Base-by-base conservation (phyloP, 1,140 invertebrate species). In the Oncopodura yosiiana region DNA sequence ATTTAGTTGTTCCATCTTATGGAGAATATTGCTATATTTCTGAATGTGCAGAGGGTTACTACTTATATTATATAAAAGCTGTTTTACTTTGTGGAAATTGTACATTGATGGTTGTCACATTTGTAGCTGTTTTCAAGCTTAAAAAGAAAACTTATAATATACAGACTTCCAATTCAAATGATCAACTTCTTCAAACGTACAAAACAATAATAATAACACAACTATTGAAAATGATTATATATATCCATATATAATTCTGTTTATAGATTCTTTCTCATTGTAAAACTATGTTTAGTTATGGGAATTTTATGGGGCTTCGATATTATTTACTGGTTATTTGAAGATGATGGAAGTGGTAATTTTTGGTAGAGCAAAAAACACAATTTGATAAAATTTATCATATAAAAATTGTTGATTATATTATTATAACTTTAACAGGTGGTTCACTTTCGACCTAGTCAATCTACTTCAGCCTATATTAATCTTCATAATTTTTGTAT, bases 401-500 rank as follows among this genome's bases (percentile, higher is more conserved):
- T 6, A 29, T 11, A 14, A 18, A 18, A 6, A 27, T n/a, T n/a
- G n/a, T n/a, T n/a, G n/a, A n/a, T n/a, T n/a, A n/a, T n/a, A n/a
- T n/a, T n/a, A 16, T 1, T 5, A 36, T 21, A n/a, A 16, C 3
- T 29, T 37, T 2, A 27, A 18, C 16, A 51, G 42, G 18, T 44
- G 5, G 3, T 6, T 51, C 26, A 18, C 36, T 8, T 27, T 57
- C 14, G 55, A 57, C 32, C 3, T 50, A 3, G 14, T 57, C 18
- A 57, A 51, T 41, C 34, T 51, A 11, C 34, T 51, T 16, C 55
- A 57, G 38, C 41, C 48, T 11, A 27, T 51, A 2, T 29, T 21
- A 3, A 45, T 43, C 12, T 57, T 57, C 32, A n/a, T 46, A 2
- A 57, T 57, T 19, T 57, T 57, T 57, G 55, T 57, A 5, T 57